Percentiles rank a stretch among this genome's conserved stretches.
These are phyloP conservation scores for Albula goreensis DNA, from an alignment of 2,113 vertebrate species.

Conservation along the genomic window DNA sequence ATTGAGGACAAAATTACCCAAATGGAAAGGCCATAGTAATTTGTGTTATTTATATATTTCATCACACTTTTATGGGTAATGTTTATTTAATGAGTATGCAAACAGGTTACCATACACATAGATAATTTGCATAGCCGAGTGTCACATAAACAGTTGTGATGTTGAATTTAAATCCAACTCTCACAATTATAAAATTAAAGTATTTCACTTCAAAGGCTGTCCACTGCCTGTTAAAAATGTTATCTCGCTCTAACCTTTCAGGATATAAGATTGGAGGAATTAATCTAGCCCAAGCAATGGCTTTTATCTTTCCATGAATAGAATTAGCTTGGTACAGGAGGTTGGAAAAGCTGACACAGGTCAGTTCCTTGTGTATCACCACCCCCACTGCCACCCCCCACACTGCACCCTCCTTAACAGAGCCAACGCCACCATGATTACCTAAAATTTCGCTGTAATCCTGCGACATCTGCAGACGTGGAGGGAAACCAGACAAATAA, in stretches of 20 bases:
- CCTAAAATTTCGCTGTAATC: slow-evolving; percentile 36
- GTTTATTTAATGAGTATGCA: background rate
- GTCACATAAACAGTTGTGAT: background rate
- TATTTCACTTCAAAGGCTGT: background rate
- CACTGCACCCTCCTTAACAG: background rate
- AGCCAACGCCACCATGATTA: slow-evolving; percentile 12
- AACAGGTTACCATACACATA: background rate
- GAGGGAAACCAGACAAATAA: slow-evolving; percentile 48
- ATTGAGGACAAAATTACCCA: background rate
- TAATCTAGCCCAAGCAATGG: background rate
- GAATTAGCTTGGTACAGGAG: slow-evolving; percentile 8
- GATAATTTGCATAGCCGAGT: too few relatives aligned
- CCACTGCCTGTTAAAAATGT: background rate
- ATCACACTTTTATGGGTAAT: background rate
- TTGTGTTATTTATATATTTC: background rate
- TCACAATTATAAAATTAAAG: background rate
- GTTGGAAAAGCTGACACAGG: background rate
- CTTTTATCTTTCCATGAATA: slow-evolving; percentile 21
- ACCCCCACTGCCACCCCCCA: too few relatives aligned
- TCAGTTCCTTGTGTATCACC: background rate
- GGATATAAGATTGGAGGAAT: background rate
- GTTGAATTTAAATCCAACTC: background rate
- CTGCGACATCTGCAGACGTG: slow-evolving; percentile 29
- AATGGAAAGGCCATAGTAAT: background rate
- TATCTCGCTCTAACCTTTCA: background rate